Evolutionary conservation across 1,140 invertebrate genomes (phyloP).

Genomic region (Nylanderia fulva): DNA sequence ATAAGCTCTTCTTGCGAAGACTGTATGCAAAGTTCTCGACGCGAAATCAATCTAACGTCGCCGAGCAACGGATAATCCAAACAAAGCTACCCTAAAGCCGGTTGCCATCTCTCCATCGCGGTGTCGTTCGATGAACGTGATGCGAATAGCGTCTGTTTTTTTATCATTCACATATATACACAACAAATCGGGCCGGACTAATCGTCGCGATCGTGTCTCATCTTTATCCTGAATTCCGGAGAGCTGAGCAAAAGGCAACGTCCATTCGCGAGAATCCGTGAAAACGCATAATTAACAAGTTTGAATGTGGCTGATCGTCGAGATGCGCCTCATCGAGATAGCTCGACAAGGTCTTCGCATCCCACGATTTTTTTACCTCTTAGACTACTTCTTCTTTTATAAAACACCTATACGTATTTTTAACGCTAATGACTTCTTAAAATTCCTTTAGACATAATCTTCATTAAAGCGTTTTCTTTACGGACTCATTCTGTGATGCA

Average conservation of each 20-base stretch:
- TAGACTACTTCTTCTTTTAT: not conserved
- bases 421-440: not conserved
- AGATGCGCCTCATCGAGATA: not conserved
- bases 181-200: slow-evolving; percentile 3
- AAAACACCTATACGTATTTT: not conserved
- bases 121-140: slow-evolving; percentile 3
- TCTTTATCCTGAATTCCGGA: not conserved
- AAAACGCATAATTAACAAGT: not conserved
- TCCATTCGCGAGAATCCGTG: not conserved
- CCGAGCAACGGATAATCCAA: slow-evolving; percentile 81
- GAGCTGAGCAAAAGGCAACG: not conserved
- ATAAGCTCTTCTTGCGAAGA: slow-evolving; percentile 3
- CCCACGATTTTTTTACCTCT: not conserved
- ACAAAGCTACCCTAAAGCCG: slow-evolving; percentile 71
- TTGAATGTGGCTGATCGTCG: not conserved
- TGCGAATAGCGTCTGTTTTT: slow-evolving; percentile 1
- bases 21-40: slow-evolving; percentile 53
- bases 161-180: not conserved
- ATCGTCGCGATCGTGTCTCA: not conserved
- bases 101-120: slow-evolving; percentile 41
- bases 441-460: not conserved
- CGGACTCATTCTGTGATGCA: not conserved
- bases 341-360: not conserved
- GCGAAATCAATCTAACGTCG: slow-evolving; percentile 83
- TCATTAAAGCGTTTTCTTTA: not conserved